Conservation (phyloP, 2,888 invertebrate genomes). For the Drosophila lutescens region DNA sequence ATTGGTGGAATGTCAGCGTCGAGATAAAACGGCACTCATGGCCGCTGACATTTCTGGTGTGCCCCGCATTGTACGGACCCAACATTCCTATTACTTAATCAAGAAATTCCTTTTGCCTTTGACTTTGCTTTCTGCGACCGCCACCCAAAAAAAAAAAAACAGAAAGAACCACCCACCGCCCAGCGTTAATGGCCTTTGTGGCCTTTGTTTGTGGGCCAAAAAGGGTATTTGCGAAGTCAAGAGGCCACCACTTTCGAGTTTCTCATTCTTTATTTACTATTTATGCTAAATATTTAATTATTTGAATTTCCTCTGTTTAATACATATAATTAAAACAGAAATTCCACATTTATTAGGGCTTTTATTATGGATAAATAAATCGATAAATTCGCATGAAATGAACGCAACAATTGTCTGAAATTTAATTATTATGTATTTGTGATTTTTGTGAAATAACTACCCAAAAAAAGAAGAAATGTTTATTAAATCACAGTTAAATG, state of each 20-base stretch:
- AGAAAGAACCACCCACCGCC: neutral
- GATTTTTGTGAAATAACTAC: too few relatives aligned
- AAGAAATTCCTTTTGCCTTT: slow-evolving; percentile 68
- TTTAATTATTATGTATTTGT: too few relatives aligned
- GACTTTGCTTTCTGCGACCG: slow-evolving; percentile 4
- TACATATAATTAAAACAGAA: neutral
- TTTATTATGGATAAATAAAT: neutral
- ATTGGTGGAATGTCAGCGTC: slow-evolving; percentile 3
- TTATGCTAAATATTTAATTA: neutral
- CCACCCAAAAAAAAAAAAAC: neutral
- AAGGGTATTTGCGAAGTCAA: neutral
- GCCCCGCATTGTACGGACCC: slow-evolving; percentile 13
- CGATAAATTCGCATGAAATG: neutral
- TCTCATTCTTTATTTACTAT: too few relatives aligned
- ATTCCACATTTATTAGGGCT: neutral
- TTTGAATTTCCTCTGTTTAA: neutral
- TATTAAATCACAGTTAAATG: too few relatives aligned
- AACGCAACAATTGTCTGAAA: too few relatives aligned
- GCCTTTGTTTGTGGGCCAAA: slow-evolving; percentile 35
- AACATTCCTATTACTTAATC: slow-evolving; percentile 75
- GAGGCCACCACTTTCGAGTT: neutral
- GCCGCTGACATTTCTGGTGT: slow-evolving; percentile 44
- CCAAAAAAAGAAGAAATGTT: too few relatives aligned
- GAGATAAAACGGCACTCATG: slow-evolving; percentile 38
- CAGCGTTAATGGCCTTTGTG: slow-evolving; percentile 60